Conservation (phyloP, 2,113 vertebrate genomes). For the Barnardius zonarius region DNA sequence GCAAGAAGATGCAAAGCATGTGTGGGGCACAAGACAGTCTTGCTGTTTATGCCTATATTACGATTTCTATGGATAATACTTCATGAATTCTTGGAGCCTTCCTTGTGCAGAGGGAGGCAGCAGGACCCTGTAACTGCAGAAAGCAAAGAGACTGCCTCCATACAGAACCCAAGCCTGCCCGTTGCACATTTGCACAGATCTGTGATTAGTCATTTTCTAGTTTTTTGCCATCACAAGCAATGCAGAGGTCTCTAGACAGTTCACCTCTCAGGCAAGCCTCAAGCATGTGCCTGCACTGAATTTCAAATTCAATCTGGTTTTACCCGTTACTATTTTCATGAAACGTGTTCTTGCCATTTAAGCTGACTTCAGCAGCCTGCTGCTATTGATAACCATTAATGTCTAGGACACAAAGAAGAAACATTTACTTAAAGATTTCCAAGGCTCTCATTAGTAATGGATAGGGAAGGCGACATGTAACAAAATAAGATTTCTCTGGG, state of each 20-base stretch:
- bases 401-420: background rate
- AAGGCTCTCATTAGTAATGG: background rate
- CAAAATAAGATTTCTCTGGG: background rate
- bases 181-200: background rate
- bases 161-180: background rate
- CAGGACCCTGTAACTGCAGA: background rate
- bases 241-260: background rate
- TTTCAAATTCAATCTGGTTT: slow-evolving; percentile 28
- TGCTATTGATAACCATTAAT: slow-evolving; percentile 29
- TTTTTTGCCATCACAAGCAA: background rate
- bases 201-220: slow-evolving; percentile 1
- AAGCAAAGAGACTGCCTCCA: background rate
- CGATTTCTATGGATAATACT: background rate
- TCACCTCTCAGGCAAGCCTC: slow-evolving; percentile 9
- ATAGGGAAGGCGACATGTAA: background rate
- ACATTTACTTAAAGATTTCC: slow-evolving; percentile 19
- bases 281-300: background rate
- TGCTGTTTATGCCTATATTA: background rate
- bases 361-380: slow-evolving; percentile 19
- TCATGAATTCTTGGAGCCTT: background rate
- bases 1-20: background rate
- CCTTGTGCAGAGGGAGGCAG: background rate
- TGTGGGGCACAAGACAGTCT: background rate
- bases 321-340: background rate
- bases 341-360: background rate